Conservation (phyloP, 2,113 vertebrate genomes). For the Poicephalus gulielmi region DNA sequence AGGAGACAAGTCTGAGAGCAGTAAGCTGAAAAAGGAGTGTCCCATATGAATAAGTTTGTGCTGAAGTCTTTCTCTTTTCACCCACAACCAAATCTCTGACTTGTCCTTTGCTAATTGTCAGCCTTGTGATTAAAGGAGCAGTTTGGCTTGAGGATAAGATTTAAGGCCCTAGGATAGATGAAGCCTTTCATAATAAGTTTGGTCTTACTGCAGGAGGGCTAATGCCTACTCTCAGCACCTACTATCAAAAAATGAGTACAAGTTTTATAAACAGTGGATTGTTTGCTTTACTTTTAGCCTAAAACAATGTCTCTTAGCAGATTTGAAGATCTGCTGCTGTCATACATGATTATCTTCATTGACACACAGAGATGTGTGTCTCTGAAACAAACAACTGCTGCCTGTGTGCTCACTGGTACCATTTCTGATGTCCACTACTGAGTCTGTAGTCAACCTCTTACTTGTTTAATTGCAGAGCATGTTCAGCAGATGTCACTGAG, state of each 20-base stretch:
- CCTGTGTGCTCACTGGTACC: neutral
- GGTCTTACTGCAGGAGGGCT: neutral
- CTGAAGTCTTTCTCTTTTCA: neutral
- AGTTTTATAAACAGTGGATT: neutral
- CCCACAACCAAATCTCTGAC: neutral
- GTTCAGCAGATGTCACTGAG: neutral
- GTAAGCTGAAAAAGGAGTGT: neutral
- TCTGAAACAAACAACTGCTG: neutral
- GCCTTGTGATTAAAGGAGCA: neutral
- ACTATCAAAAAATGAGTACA: neutral
- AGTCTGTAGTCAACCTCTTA: neutral
- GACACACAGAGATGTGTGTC: neutral
- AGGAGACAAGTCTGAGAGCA: neutral
- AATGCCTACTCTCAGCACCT: neutral
- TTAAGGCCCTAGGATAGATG: neutral
- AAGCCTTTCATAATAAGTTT: neutral
- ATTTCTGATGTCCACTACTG: neutral
- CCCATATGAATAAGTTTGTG: neutral
- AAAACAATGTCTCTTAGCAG: neutral
- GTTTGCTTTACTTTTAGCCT: neutral
- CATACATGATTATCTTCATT: neutral
- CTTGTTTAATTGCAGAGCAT: neutral
- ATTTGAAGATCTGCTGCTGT: neutral
- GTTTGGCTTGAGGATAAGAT: neutral
- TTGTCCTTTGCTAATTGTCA: neutral